These are phyloP conservation scores for Athetis lepigone DNA, from an alignment of 2,888 invertebrate genomes.

Conservation along the genomic window DNA sequence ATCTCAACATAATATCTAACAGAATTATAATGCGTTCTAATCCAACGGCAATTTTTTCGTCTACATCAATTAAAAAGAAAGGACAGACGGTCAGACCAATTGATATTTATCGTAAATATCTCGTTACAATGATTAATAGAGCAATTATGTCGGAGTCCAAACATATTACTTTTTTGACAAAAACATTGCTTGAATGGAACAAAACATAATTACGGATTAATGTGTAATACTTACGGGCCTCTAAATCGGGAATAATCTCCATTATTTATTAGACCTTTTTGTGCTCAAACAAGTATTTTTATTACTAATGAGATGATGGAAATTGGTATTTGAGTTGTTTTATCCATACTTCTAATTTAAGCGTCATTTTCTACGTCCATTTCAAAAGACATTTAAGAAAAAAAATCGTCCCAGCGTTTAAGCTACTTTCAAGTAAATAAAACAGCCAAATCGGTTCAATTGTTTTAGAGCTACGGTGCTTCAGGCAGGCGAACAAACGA, in stretches of 20 bases:
- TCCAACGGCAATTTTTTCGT: not conserved
- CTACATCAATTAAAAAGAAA: conserved; percentile 27
- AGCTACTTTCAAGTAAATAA: no score
- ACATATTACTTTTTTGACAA: not conserved
- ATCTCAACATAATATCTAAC: not conserved
- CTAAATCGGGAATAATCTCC: not conserved
- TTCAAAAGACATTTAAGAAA: no score
- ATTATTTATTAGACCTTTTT: not conserved
- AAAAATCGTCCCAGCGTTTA: no score
- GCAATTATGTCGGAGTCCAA: conserved; percentile 32
- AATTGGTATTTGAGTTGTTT: not conserved
- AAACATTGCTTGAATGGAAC: not conserved
- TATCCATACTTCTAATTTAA: not conserved
- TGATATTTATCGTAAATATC: conserved; percentile 55
- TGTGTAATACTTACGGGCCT: not conserved
- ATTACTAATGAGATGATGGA: not conserved
- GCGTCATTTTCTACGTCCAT: no score
- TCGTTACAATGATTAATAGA: conserved; percentile 56
- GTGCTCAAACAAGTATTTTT: not conserved
- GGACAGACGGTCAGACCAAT: conserved; percentile 14
- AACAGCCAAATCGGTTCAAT: no score
- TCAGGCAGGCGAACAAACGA: no score
- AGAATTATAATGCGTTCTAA: not conserved
- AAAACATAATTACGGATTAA: not conserved
- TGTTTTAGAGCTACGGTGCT: no score